phyloP scores from a whole-genome alignment of 1,140 invertebrate species.

The Drosophila kanapiae region DNA sequence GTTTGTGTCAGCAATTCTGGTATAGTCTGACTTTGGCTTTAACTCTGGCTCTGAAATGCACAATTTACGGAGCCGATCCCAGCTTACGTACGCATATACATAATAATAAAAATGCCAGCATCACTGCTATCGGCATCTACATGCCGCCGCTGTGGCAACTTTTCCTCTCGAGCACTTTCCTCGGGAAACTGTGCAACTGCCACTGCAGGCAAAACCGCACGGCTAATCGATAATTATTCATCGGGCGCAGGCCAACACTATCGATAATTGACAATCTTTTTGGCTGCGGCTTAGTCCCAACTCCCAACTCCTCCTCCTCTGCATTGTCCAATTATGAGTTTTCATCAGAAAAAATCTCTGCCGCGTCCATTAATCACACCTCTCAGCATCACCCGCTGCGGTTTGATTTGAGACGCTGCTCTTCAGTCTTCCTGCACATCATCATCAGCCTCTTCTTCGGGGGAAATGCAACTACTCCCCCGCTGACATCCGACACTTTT shows the following conservation, averaged over 20 bases:
- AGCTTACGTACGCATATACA: conserved; percentile 62
- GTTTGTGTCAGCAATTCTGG: conserved; percentile 55
- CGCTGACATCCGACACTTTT: conserved; percentile 44
- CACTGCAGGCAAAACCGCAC: conserved; percentile 40
- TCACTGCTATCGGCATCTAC: conserved; percentile 44
- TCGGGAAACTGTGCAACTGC: conserved; percentile 17
- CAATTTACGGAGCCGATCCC: conserved; percentile 53
- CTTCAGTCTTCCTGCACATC: conserved; percentile 28
- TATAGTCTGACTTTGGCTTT: conserved; percentile 32
- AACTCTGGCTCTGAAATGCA: conserved; percentile 36
- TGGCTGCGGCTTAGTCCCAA: conserved; percentile 13
- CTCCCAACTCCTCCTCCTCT: neutral
- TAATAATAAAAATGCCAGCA: conserved; percentile 63
- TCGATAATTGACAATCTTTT: conserved; percentile 82
- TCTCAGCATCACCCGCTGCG: conserved; percentile 38
- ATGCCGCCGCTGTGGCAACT: conserved; percentile 38
- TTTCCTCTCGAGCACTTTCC: conserved; percentile 57
- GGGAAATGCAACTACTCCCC: conserved; percentile 12
- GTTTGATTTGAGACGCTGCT: conserved; percentile 40
- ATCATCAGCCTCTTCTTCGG: neutral
- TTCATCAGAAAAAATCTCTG: conserved; percentile 39
- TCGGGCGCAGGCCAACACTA: conserved; percentile 68
- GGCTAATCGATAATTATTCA: conserved; percentile 82
- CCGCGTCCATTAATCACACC: conserved; percentile 47
- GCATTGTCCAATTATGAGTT: conserved; percentile 49